Conservation (phyloP, 2,797 vertebrate genomes). For the Gephyroberyx darwinii region DNA sequence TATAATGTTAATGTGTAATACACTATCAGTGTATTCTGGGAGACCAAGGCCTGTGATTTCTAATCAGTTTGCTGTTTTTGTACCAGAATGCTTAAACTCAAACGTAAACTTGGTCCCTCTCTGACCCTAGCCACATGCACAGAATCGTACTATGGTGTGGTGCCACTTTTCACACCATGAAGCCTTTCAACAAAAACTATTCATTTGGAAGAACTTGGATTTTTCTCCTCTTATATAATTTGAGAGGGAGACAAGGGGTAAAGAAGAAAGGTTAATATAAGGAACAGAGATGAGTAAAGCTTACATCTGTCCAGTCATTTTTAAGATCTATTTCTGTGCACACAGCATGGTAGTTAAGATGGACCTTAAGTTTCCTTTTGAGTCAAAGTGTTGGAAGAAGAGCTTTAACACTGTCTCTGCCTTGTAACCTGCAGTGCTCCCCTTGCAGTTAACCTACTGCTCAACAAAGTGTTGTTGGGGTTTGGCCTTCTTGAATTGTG, state of each 20-base stretch:
- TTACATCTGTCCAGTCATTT: background rate
- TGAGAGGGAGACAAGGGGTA: background rate
- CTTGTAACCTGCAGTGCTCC: conserved; percentile 13
- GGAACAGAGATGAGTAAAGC: background rate
- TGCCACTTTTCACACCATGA: background rate
- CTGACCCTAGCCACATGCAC: background rate
- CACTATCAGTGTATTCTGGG: conserved; percentile 30
- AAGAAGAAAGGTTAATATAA: conserved; percentile 4
- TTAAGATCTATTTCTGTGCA: background rate
- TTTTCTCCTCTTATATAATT: background rate
- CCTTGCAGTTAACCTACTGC: background rate
- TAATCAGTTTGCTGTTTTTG: conserved; percentile 33
- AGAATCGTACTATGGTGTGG: background rate
- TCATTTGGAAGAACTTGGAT: background rate
- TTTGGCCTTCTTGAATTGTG: conserved; percentile 4
- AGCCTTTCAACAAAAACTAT: conserved; percentile 1
- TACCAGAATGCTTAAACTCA: conserved; percentile 13
- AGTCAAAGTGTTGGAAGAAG: conserved; percentile 13
- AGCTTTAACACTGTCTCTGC: conserved; percentile 34
- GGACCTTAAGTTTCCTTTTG: background rate
- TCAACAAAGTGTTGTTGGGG: background rate
- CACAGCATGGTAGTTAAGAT: background rate
- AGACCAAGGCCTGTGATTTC: conserved; percentile 32
- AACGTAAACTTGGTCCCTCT: conserved; percentile 16
- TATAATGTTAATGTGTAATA: conserved; percentile 16